Conservation (phyloP, 2,797 vertebrate species). For the Borostomias antarcticus region DNA sequence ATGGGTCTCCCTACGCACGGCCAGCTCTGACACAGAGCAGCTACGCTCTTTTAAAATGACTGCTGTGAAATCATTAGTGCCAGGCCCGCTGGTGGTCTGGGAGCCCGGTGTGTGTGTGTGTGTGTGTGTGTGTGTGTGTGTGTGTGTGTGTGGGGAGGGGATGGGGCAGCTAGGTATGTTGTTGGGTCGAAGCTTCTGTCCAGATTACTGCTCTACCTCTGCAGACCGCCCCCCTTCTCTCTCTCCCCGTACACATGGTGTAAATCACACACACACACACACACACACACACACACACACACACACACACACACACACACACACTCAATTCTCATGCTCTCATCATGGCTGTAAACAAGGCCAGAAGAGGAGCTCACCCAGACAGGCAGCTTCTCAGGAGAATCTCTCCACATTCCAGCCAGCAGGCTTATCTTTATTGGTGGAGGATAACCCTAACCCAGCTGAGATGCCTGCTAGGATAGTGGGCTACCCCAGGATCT, state of each 20-base stretch:
- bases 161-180: neutral
- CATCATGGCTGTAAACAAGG: too few relatives aligned
- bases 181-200: slow-evolving; percentile 30
- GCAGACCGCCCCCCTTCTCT: neutral
- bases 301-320: neutral
- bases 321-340: slow-evolving; percentile 1
- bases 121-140: slow-evolving; percentile 35
- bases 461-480: too few relatives aligned
- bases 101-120: slow-evolving; percentile 16
- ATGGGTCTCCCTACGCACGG: neutral
- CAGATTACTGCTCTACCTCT: slow-evolving; percentile 7
- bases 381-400: slow-evolving; percentile 3
- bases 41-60: slow-evolving; percentile 60
- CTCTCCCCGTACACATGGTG: neutral
- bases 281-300: neutral
- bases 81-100: slow-evolving; percentile 59
- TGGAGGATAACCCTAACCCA: slow-evolving; percentile 49
- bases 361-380: too few relatives aligned
- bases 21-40: slow-evolving; percentile 64
- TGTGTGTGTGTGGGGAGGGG: slow-evolving; percentile 13
- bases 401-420: slow-evolving; percentile 62
- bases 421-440: slow-evolving; percentile 72
- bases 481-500: too few relatives aligned
- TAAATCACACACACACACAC: neutral
- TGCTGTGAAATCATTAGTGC: slow-evolving; percentile 69